Conservation (phyloP, 2,888 invertebrate species). For the Sarcophaga rosellei region DNA sequence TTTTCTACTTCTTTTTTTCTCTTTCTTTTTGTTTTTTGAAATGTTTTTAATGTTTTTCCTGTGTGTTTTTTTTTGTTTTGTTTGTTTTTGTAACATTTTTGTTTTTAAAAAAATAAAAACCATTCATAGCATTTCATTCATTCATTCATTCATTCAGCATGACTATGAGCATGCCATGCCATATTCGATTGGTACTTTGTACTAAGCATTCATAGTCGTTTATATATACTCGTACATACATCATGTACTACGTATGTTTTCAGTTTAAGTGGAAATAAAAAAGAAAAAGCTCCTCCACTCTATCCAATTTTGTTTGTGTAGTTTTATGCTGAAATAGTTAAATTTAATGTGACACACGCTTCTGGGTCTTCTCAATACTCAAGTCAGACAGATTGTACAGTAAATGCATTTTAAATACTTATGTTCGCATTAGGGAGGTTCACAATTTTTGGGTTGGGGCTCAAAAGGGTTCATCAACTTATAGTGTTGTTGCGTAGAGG, state of each 20-base stretch:
- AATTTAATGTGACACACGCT: slow-evolving; percentile 69
- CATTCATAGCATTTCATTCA: slow-evolving; percentile 27
- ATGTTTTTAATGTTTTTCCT: not conserved
- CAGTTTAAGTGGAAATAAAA: not conserved
- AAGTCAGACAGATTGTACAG: slow-evolving; percentile 53
- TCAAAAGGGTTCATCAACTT: not conserved
- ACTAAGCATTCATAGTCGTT: not conserved
- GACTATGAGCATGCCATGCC: not conserved
- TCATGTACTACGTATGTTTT: not conserved
- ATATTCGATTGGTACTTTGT: slow-evolving; percentile 25
- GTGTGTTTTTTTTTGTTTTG: not conserved
- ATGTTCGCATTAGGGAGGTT: slow-evolving; percentile 46
- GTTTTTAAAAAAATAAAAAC: not conserved
- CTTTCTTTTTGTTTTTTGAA: not conserved
- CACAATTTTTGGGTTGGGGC: not conserved
- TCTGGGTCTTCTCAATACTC: slow-evolving; percentile 46
- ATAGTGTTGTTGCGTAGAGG: no score
- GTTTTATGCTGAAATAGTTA: slow-evolving; percentile 64
- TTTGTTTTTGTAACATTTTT: slow-evolving; percentile 27
- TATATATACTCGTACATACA: not conserved
- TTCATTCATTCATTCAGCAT: not conserved
- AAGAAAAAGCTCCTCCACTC: slow-evolving; percentile 15
- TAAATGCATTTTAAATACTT: slow-evolving; percentile 72
- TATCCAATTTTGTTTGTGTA: slow-evolving; percentile 40
- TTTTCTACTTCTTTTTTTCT: slow-evolving; percentile 1